These are phyloP conservation scores for Brotula barbata DNA, from an alignment of 2,797 vertebrate genomes.

Conservation along the genomic window DNA sequence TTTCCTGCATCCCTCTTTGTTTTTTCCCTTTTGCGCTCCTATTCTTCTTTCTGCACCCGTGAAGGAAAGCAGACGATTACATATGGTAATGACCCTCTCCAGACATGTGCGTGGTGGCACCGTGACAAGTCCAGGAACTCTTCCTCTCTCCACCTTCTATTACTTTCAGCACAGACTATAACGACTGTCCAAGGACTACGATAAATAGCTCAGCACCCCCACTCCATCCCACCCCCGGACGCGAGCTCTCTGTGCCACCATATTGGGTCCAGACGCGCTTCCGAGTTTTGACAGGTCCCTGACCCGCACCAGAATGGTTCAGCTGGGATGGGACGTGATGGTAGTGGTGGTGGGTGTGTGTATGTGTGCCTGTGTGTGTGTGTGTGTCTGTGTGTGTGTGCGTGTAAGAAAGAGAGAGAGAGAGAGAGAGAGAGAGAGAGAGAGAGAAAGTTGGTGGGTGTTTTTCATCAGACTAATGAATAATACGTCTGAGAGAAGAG, in stretches of 20 bases:
- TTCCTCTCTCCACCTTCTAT: slow-evolving; percentile 29
- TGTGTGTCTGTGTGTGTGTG: slow-evolving; percentile 8
- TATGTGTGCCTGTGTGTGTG: slow-evolving; percentile 18
- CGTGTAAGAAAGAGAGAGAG: slow-evolving; percentile 2
- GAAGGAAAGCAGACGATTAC: slow-evolving; percentile 53
- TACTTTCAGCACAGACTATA: slow-evolving; percentile 37
- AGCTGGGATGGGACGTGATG: slow-evolving; percentile 58
- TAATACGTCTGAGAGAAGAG: slow-evolving; percentile 75
- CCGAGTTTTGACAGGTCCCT: slow-evolving; percentile 80
- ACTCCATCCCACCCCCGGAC: slow-evolving; percentile 22
- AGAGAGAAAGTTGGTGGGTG: slow-evolving; percentile 64
- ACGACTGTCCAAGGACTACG: slow-evolving; percentile 45
- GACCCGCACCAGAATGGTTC: slow-evolving; percentile 75
- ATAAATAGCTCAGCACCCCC: slow-evolving; percentile 53
- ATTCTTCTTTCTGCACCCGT: slow-evolving; percentile 31
- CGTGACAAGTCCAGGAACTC: slow-evolving; percentile 48
- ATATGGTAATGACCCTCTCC: slow-evolving; percentile 60
- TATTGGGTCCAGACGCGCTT: slow-evolving; percentile 74
- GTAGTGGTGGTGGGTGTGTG: slow-evolving; percentile 22
- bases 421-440: slow-evolving; percentile 9
- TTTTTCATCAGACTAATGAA: slow-evolving; percentile 81
- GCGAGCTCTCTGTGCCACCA: slow-evolving; percentile 53
- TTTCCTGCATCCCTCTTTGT: slow-evolving; percentile 36
- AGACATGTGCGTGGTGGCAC: slow-evolving; percentile 64
- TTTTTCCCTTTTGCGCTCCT: slow-evolving; percentile 36